Evolutionary conservation across 37 sponge, comb jelly and placozoan genomes (phyloP).

Genomic region (Halichondria panicea): DNA sequence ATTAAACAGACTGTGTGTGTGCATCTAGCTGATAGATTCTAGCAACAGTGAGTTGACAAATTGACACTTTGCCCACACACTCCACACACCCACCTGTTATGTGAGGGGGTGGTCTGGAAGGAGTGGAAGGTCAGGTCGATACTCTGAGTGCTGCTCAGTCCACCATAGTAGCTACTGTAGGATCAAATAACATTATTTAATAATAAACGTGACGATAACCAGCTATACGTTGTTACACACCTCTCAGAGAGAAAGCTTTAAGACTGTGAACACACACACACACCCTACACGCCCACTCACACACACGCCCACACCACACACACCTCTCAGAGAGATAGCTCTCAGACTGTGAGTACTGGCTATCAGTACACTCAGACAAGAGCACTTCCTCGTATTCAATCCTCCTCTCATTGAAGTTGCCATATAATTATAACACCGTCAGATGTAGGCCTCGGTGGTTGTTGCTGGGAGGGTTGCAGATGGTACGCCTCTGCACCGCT

Average conservation of each 20-base stretch:
- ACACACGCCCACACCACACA: neutral
- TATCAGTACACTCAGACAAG: slow-evolving; percentile 41
- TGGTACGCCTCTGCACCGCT: neutral
- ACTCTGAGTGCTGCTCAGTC: slow-evolving; percentile 46
- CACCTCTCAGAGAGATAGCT: slow-evolving; percentile 52
- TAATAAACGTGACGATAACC: no score
- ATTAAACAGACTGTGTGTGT: no score
- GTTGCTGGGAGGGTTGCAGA: neutral
- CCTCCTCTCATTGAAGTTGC: slow-evolving; percentile 64
- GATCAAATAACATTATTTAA: no score
- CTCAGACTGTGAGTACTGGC: slow-evolving; percentile 54
- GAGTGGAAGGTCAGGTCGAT: slow-evolving; percentile 80
- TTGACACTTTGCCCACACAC: no score
- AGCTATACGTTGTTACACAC: no score
- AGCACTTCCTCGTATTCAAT: slow-evolving; percentile 62
- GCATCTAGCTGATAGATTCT: no score
- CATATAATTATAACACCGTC: slow-evolving; percentile 33
- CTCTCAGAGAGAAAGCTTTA: no score
- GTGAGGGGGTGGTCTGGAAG: slow-evolving; percentile 24
- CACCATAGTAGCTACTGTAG: slow-evolving; percentile 51
- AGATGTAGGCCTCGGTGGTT: slow-evolving; percentile 13
- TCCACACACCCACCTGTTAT: no score
- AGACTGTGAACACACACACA: neutral
- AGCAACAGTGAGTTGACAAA: no score
- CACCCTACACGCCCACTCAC: neutral